Evolutionary conservation across 1,140 invertebrate species (phyloP).

Genomic region (Papilio glaucus): DNA sequence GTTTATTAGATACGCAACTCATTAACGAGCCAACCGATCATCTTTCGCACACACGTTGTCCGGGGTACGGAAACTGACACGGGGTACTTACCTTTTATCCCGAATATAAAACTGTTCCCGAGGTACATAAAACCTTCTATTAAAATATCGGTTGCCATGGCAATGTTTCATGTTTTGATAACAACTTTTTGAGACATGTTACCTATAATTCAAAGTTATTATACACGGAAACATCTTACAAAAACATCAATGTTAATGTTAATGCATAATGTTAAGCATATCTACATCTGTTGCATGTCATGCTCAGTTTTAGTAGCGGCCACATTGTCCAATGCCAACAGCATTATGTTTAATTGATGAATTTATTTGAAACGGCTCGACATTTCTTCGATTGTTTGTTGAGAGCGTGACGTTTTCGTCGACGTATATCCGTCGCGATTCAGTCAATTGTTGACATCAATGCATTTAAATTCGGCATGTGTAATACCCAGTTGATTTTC

Average conservation of each 20-base stretch:
- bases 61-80: no score
- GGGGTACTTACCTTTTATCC: no score
- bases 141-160: no score
- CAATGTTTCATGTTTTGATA: no score
- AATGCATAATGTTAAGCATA: background rate
- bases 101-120: no score
- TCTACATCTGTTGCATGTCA: background rate
- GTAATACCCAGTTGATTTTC: background rate
- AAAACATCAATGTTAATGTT: no score
- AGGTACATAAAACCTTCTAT: no score
- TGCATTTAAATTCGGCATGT: background rate
- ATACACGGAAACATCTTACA: no score
- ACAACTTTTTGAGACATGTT: no score
- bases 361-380: slow-evolving; percentile 5
- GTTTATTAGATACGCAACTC: no score
- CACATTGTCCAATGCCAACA: background rate
- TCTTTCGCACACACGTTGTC: no score
- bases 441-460: slow-evolving; percentile 4
- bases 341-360: background rate
- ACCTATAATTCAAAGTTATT: background rate
- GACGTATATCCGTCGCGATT: background rate
- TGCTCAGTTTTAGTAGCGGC: background rate
- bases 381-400: slow-evolving; percentile 16
- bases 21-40: no score
- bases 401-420: background rate